Percentiles rank a stretch among this genome's conserved stretches.
phyloP scores from a whole-genome alignment of 2,113 vertebrate species.

The Aramus guarauna region DNA sequence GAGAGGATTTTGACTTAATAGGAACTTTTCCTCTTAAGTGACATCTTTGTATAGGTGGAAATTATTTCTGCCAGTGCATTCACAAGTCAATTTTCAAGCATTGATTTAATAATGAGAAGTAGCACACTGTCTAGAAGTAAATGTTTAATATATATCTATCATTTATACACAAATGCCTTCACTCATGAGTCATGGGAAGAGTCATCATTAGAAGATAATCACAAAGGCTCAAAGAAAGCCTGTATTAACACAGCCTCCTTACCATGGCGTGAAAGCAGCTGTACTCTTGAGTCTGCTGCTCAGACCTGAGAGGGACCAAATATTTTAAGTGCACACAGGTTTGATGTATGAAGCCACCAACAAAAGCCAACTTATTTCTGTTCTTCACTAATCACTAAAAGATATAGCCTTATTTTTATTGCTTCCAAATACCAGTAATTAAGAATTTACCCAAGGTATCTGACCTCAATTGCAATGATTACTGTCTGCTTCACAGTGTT shows the following conservation, averaged over 20 bases:
- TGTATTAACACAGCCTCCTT: not conserved
- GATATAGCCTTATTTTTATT: not conserved
- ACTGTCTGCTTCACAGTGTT: not conserved
- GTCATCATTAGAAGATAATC: not conserved
- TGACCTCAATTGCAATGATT: not conserved
- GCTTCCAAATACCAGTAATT: not conserved
- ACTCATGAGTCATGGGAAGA: not conserved
- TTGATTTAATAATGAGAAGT: slow-evolving; percentile 52
- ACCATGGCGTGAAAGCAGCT: not conserved
- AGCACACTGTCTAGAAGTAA: slow-evolving; percentile 28
- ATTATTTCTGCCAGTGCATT: slow-evolving; percentile 46
- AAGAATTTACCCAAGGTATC: not conserved
- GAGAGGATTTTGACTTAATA: slow-evolving; percentile 30
- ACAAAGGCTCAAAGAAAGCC: not conserved
- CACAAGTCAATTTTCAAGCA: not conserved
- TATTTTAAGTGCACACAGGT: not conserved
- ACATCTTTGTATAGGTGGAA: slow-evolving; percentile 47
- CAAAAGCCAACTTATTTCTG: not conserved
- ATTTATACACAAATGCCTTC: slow-evolving; percentile 2
- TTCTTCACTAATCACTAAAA: not conserved
- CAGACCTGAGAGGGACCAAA: not conserved
- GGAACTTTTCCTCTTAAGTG: slow-evolving; percentile 20
- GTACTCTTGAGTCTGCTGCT: not conserved
- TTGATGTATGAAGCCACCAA: not conserved
- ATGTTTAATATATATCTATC: slow-evolving; percentile 38